Conservation (phyloP, 2,888 invertebrate genomes). For the Archaeoteleia sp. region DNA sequence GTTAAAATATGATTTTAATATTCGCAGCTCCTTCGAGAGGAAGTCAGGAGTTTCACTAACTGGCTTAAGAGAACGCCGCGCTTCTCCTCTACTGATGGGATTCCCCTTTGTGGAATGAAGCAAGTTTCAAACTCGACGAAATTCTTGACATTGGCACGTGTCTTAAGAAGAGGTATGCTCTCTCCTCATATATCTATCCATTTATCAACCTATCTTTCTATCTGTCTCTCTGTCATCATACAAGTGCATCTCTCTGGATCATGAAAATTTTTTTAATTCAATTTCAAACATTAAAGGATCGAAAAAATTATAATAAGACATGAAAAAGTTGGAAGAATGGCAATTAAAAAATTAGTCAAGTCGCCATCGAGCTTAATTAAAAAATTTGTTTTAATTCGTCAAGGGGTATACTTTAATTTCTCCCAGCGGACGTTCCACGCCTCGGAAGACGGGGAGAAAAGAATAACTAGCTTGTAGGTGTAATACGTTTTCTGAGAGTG, state of each 20-base stretch:
- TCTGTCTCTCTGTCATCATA: no score
- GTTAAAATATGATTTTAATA: slow-evolving; percentile 72
- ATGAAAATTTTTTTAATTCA: no score
- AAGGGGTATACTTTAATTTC: slow-evolving; percentile 56
- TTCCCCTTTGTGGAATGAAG: slow-evolving; percentile 62
- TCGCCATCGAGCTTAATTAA: slow-evolving; percentile 23
- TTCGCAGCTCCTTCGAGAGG: slow-evolving; percentile 68
- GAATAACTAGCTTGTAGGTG: neutral
- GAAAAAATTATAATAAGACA: neutral
- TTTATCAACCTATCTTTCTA: no score
- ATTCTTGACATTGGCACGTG: slow-evolving; percentile 61
- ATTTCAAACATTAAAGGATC: neutral
- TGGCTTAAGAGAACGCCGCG: slow-evolving; percentile 59
- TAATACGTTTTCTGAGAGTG: neutral
- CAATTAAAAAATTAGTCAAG: no score
- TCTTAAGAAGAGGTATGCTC: neutral
- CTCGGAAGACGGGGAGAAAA: neutral
- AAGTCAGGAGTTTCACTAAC: slow-evolving; percentile 67
- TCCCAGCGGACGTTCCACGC: slow-evolving; percentile 47
- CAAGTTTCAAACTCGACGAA: slow-evolving; percentile 69
- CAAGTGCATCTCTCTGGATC: no score
- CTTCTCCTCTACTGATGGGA: slow-evolving; percentile 44
- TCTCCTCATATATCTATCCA: neutral
- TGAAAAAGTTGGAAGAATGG: no score
- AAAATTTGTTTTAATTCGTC: slow-evolving; percentile 67